Evolutionary conservation across 2,113 vertebrate genomes (phyloP), one percentile per base, ranked within the genome.

Genomic region (Daubentonia madagascariensis): DNA sequence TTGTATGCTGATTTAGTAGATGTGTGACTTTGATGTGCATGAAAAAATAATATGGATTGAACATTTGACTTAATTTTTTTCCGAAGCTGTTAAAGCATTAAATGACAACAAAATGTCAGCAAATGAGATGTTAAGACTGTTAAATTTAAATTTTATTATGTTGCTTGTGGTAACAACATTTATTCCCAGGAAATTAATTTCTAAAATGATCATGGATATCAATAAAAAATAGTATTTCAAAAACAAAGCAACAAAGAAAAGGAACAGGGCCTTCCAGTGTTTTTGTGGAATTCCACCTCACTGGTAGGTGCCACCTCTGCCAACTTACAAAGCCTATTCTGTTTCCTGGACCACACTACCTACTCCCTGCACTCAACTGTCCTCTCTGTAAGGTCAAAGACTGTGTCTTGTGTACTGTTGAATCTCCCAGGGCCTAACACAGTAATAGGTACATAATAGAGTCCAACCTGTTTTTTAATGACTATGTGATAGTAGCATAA

Each of bases 1-100:
- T 52, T 76, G 23, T 67, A 92, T 91, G 50, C 28, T 92, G 73
- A 92, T 76, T 92, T 90, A 96, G 95, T 89, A 89, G 81, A 76
- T 70, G 43, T 81, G 28, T 93, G 67, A 52, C 86, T 89, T 85
- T 89, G 73, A 90, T 10, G 59, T 68, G 65, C 86, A 96, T 93
- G 22, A 96, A 96, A 89, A 95, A 89, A 80, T 92, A 81, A 78
- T 59, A 94, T 1, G 43, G 20, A 70, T 59, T 75, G 43, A 75
- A 89, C 65, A 81, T 45, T 68, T 91, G 59, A 95, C 48, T 75
- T n/a, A 65, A 81, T 75, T 73, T 84, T 78, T 92, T 94, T 89
- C n/a, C 92, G 40, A 35, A 92, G 23, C 35, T 92, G 25, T 89
- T 92, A 92, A 96, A 73, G 30, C 40, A 88, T 25, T 89, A 76